A percentile compares a stretch with the other conserved stretches of the same genome.
phyloP scores from a whole-genome alignment of 2,113 vertebrate species.

The Siniperca chuatsi region DNA sequence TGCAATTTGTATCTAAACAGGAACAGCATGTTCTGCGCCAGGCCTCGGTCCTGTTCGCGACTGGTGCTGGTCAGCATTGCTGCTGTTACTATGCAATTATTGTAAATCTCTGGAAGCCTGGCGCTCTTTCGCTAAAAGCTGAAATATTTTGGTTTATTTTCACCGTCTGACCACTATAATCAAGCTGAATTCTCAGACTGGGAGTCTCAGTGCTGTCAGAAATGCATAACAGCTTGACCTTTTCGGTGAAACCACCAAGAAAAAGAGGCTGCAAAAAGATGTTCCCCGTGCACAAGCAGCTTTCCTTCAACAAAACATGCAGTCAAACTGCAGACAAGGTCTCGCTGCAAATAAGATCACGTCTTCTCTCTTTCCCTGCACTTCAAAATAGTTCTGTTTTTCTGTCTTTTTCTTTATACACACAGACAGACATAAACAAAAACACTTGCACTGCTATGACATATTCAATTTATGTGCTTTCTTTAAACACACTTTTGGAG shows the following conservation, averaged over 20 bases:
- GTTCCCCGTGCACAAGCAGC: slow-evolving; percentile 2
- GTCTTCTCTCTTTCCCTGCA: neutral
- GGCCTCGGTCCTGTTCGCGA: slow-evolving; percentile 17
- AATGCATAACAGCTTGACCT: slow-evolving; percentile 46
- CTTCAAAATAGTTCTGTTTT: neutral
- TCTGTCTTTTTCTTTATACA: neutral
- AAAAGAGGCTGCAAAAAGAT: slow-evolving; percentile 14
- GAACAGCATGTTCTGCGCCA: neutral
- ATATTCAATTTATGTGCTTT: slow-evolving; percentile 8
- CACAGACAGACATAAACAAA: slow-evolving; percentile 12
- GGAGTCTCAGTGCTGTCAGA: slow-evolving; percentile 45
- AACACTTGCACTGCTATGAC: neutral
- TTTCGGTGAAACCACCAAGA: slow-evolving; percentile 38
- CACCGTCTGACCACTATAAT: slow-evolving; percentile 52
- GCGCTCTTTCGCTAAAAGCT: slow-evolving; percentile 21
- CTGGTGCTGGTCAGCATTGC: neutral
- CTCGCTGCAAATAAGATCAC: slow-evolving; percentile 10
- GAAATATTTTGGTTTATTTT: slow-evolving; percentile 54
- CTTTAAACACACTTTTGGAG: neutral
- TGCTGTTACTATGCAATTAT: slow-evolving; percentile 57
- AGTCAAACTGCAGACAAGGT: slow-evolving; percentile 18
- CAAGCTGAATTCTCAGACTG: slow-evolving; percentile 60
- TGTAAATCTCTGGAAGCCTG: slow-evolving; percentile 27
- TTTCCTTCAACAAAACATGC: neutral
- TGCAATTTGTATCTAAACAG: neutral